Evolutionary conservation across 2,113 vertebrate species (phyloP).

Genomic region (Piaya cayana): DNA sequence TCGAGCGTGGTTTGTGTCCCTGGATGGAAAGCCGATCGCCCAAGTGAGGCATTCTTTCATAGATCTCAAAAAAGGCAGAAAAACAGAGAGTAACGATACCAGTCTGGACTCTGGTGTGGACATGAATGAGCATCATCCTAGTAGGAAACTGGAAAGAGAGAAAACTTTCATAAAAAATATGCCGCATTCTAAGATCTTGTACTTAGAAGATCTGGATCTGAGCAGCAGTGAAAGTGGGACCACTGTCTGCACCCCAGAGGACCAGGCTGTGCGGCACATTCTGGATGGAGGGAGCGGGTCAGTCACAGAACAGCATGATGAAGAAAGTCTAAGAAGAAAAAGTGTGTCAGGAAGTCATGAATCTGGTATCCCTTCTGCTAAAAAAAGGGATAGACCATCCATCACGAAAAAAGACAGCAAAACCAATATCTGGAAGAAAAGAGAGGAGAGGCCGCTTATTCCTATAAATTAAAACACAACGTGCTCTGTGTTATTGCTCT

Average conservation of each 20-base stretch:
- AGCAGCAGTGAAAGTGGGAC: conserved; percentile 94
- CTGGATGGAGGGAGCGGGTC: conserved; percentile 76
- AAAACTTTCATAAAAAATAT: conserved; percentile 84
- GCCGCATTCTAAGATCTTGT: conserved; percentile 80
- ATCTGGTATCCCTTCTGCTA: conserved; percentile 64
- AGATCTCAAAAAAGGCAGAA: conserved; percentile 86
- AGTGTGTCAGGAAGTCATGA: conserved; percentile 54
- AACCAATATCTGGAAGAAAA: conserved; percentile 80
- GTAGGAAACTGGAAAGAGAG: conserved; percentile 83
- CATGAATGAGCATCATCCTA: conserved; percentile 91
- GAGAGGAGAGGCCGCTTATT: conserved; percentile 79
- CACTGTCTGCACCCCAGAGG: conserved; percentile 89
- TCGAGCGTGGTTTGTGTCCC: conserved; percentile 94
- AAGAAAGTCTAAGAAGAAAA: conserved; percentile 67
- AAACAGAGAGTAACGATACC: conserved; percentile 91
- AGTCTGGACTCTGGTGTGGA: conserved; percentile 97
- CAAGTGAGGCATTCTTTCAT: conserved; percentile 95
- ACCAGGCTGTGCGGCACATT: conserved; percentile 83
- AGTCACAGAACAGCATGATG: conserved; percentile 36
- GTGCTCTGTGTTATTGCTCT: conserved; percentile 31
- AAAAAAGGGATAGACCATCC: conserved; percentile 62
- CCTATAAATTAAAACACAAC: conserved; percentile 72
- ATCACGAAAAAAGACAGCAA: conserved; percentile 75
- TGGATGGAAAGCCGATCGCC: conserved; percentile 90
- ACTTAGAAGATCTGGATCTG: conserved; percentile 89